Conservation (phyloP, 2,797 vertebrate genomes). For the Urophycis tenuis region DNA sequence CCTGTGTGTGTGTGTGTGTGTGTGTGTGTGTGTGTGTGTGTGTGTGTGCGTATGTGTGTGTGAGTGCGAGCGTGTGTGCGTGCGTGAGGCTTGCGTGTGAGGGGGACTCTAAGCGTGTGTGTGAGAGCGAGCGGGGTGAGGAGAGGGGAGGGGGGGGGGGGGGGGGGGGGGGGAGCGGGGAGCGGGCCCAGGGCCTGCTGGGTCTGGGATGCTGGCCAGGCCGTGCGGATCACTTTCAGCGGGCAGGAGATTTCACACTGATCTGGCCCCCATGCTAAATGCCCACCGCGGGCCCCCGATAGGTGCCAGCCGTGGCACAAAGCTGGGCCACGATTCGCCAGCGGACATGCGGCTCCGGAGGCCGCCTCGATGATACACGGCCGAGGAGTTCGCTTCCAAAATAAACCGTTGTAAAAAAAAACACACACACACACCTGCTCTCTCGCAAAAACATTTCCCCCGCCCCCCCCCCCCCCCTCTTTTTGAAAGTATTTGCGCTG, state of each 20-base stretch:
- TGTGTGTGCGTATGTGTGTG: conserved; percentile 7
- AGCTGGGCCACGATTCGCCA: conserved; percentile 23
- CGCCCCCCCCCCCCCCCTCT: too few relatives aligned
- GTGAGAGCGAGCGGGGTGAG: neutral
- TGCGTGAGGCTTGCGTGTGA: too few relatives aligned
- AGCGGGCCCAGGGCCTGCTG: conserved; percentile 39
- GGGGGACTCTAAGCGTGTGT: too few relatives aligned
- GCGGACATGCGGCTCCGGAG: conserved; percentile 5
- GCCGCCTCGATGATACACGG: neutral
- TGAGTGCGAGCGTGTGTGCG: neutral
- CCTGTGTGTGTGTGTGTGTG: neutral
- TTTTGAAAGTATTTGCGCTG: neutral
- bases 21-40: neutral
- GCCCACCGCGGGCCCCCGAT: conserved; percentile 43
- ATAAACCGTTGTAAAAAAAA: neutral
- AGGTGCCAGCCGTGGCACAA: conserved; percentile 15
- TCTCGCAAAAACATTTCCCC: neutral
- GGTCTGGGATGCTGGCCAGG: conserved; percentile 56
- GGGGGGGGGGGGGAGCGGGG: too few relatives aligned
- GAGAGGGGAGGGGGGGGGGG: too few relatives aligned
- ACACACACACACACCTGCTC: neutral
- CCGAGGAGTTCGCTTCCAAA: neutral
- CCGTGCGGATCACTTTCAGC: conserved; percentile 56
- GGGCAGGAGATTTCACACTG: conserved; percentile 60
- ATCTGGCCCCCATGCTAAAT: conserved; percentile 46